These are phyloP conservation scores for Cyphomyrmex costatus DNA, from an alignment of 1,140 invertebrate species.

Conservation along the genomic window DNA sequence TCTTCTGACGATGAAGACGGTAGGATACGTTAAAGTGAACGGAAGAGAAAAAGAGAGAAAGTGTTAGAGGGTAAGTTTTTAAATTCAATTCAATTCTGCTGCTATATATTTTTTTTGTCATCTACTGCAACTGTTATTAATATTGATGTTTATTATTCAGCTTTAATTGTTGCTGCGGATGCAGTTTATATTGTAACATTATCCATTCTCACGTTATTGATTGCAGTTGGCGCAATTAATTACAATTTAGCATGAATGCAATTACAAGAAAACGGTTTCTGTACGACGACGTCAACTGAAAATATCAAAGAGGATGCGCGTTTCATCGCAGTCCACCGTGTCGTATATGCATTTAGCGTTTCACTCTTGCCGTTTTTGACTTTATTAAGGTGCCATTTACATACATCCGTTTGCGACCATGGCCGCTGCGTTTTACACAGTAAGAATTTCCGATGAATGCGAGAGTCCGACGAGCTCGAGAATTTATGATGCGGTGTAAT, in stretches of 20 bases:
- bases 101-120: not conserved
- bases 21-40: not conserved
- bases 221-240: slow-evolving; percentile 24
- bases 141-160: slow-evolving; percentile 29
- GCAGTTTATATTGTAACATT: not conserved
- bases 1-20: not conserved
- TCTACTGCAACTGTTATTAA: not conserved
- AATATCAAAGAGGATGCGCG: slow-evolving; percentile 27
- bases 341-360: slow-evolving; percentile 50
- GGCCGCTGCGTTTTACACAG: slow-evolving; percentile 34
- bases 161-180: not conserved
- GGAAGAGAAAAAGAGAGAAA: not conserved
- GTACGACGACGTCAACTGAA: not conserved
- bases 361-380: slow-evolving; percentile 50
- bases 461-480: slow-evolving; percentile 44
- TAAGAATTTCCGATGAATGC: slow-evolving; percentile 54
- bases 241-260: slow-evolving; percentile 30
- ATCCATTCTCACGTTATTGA: slow-evolving; percentile 1
- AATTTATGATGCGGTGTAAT: slow-evolving; percentile 55
- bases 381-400: slow-evolving; percentile 51
- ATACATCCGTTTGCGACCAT: slow-evolving; percentile 34
- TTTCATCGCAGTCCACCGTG: not conserved
- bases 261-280: slow-evolving; percentile 35
- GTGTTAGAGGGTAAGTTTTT: slow-evolving; percentile 23
- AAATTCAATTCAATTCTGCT: slow-evolving; percentile 22